Base-by-base conservation (phyloP, 1,140 invertebrate species). In the Trichogramma pretiosum region DNA sequence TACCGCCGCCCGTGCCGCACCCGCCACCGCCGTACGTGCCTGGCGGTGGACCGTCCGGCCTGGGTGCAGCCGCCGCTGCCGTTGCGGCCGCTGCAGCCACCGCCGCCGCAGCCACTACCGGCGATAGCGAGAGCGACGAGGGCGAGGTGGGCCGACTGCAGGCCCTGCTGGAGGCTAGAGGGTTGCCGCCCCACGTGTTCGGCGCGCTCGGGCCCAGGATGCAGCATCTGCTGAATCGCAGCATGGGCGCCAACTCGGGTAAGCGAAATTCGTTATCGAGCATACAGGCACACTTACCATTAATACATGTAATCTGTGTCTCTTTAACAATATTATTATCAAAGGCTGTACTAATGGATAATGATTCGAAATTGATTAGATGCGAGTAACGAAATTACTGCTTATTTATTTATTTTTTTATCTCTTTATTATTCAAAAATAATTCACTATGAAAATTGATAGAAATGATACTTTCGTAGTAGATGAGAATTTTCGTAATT, bases 151-250 rank as follows among this genome's bases (percentile, higher is more conserved):
- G 89, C 26, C 77, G 89, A 21, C 73, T 92, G 18, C 89, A 93
- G 72, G 91, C 91, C 13, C 70, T 97, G 42, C 75, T 98, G 17
- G 94, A 98, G 74, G 88, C 93, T 16, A 77, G 93, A 60, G 94
- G 94, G 9, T 66, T 98, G 54, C 93, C 93, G 9, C 93, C 93
- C 2, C 93, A 97, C 67, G 77, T 98, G 23, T 93, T 98, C 64
- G 92, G 93, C 13, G 89, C 90, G 23, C 76, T 98, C 22, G 94
- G 91, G 7, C 90, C 95, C 28, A 78, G 95, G 32, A 96, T 99
- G 92, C 95, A 98, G 61, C 93, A 98, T 67, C 75, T 99, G 18
- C 74, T 98, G 33, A 93, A 97, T 64, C 76, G 93, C 45, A 94
- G 89, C 49, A 94, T 97, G 78, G 87, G 87, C 7, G 83, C 83